These are phyloP conservation scores for Sebastes jordani DNA, from an alignment of 2,797 vertebrate species.

Conservation along the genomic window DNA sequence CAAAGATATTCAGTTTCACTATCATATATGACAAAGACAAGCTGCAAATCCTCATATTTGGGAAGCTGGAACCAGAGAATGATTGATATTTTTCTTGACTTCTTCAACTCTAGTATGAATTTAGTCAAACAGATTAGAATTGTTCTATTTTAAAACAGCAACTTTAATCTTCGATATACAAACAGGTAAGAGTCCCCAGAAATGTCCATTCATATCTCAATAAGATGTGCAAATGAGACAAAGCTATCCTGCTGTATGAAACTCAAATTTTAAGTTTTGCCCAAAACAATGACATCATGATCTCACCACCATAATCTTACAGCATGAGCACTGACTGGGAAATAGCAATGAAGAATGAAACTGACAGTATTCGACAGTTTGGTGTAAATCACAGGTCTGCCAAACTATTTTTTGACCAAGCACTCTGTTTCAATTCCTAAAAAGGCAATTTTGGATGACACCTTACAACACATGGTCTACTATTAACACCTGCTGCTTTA, in stretches of 20 bases:
- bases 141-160: neutral
- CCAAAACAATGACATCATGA: neutral
- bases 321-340: neutral
- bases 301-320: neutral
- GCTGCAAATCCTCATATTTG: neutral
- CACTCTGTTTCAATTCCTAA: neutral
- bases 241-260: neutral
- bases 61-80: neutral
- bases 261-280: neutral
- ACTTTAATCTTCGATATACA: neutral
- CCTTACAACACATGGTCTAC: neutral
- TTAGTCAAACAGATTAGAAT: neutral
- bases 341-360: neutral
- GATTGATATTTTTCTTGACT: neutral
- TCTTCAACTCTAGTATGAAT: neutral
- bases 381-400: neutral
- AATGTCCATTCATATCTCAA: neutral
- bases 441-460: neutral
- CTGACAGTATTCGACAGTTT: neutral
- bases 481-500: neutral
- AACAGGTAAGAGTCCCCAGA: neutral
- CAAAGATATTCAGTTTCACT: neutral
- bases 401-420: neutral
- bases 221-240: neutral
- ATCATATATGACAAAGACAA: neutral